Percentiles rank a stretch among this genome's conserved stretches.
These are phyloP conservation scores for Scaeva pyrastri DNA, from an alignment of 2,888 invertebrate genomes.

Conservation along the genomic window DNA sequence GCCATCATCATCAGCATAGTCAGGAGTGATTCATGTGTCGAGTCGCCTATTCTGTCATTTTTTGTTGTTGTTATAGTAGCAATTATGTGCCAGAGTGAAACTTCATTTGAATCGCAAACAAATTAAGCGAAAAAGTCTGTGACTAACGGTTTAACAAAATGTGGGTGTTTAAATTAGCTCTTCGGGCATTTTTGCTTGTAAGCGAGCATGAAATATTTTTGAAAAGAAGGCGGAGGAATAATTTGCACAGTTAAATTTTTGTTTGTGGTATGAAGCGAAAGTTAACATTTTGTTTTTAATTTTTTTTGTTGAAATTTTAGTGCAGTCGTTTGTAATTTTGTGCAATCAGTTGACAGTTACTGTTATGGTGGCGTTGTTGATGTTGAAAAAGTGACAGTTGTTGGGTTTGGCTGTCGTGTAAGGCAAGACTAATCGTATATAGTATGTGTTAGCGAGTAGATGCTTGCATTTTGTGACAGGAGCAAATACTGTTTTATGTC, in stretches of 20 bases:
- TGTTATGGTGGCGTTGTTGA: neutral
- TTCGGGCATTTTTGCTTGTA: neutral
- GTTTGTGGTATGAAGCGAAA: conserved; percentile 11
- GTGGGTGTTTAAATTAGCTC: conserved; percentile 40
- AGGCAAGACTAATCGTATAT: conserved; percentile 33
- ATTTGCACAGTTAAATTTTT: conserved; percentile 5
- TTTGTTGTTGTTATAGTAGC: neutral
- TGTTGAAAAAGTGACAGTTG: conserved; percentile 33
- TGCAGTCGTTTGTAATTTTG: conserved; percentile 29
- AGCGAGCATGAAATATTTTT: too few species aligned
- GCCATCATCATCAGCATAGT: neutral
- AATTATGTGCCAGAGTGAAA: neutral
- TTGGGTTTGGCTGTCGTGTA: conserved; percentile 38
- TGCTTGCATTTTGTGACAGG: neutral
- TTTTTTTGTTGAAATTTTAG: conserved; percentile 12
- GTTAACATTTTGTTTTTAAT: neutral
- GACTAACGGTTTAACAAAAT: conserved; percentile 30
- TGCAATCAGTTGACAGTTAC: conserved; percentile 27
- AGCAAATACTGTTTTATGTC: neutral
- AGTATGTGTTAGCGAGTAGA: neutral
- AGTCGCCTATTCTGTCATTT: conserved; percentile 10
- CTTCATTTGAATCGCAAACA: conserved; percentile 36
- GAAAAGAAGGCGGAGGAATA: conserved; percentile 27
- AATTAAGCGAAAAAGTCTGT: conserved; percentile 25
- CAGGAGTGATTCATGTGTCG: conserved; percentile 23